Evolutionary conservation across 2,888 invertebrate genomes (phyloP).

Genomic region (Ariolimax columbianus): DNA sequence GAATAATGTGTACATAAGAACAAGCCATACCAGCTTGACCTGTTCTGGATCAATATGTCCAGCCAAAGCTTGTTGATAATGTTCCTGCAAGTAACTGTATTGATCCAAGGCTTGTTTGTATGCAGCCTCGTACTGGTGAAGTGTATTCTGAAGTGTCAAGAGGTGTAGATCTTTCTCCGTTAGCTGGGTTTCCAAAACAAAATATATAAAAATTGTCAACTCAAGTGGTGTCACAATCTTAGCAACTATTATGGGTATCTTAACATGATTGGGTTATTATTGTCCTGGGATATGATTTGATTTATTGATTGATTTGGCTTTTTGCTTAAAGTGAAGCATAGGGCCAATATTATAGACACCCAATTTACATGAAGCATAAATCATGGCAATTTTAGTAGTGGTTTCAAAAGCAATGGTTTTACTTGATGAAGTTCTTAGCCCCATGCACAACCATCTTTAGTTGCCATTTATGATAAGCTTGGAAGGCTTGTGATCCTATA

Average conservation of each 20-base stretch:
- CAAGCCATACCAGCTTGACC: constrained; percentile 11
- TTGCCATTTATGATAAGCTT: too few relatives aligned
- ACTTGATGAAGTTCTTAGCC: too few relatives aligned
- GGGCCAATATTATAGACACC: too few relatives aligned
- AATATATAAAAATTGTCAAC: neutral
- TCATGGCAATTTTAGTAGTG: too few relatives aligned
- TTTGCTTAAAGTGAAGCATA: too few relatives aligned
- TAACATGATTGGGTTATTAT: too few relatives aligned
- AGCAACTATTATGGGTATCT: neutral
- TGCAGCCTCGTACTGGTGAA: constrained; percentile 69
- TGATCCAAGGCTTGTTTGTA: constrained; percentile 71
- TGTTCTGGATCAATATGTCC: constrained; percentile 43
- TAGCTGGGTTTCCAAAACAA: constrained; percentile 55
- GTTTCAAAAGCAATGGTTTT: too few relatives aligned
- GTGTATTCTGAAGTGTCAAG: constrained; percentile 74
- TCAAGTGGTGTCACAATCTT: neutral
- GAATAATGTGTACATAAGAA: neutral
- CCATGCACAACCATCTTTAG: too few relatives aligned
- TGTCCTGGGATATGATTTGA: too few relatives aligned
- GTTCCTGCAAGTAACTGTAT: constrained; percentile 70
- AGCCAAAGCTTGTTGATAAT: constrained; percentile 67
- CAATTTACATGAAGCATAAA: too few relatives aligned
- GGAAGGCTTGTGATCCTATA: too few relatives aligned
- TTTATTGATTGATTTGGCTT: too few relatives aligned
- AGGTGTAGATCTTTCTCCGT: constrained; percentile 80